Conservation (phyloP, 2,888 invertebrate genomes). For the Lasioglossum oenotherae region DNA sequence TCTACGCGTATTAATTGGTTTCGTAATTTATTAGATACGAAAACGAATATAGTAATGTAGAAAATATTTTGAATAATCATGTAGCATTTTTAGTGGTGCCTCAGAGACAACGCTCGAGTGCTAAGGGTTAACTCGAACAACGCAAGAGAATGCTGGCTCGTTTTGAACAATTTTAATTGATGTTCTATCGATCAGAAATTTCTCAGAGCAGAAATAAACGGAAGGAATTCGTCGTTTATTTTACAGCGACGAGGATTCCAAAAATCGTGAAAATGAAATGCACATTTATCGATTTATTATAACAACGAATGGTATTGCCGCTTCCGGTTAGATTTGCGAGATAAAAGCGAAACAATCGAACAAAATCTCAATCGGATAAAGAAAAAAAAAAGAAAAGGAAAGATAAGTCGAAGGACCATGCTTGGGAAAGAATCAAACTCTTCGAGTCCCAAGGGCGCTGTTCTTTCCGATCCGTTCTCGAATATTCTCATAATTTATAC, state of each 20-base stretch:
- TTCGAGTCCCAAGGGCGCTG: not conserved
- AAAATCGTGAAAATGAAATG: slow-evolving; percentile 27
- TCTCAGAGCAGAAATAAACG: not conserved
- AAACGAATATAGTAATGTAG: no score
- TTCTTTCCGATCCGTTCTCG: not conserved
- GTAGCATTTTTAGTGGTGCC: no score
- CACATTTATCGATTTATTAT: slow-evolving; percentile 20
- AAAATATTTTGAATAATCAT: no score
- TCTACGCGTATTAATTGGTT: no score
- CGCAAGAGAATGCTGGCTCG: not conserved
- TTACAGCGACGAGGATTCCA: slow-evolving; percentile 29
- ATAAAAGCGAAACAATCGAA: slow-evolving; percentile 2
- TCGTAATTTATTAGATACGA: no score
- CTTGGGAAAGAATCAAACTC: not conserved
- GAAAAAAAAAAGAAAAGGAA: not conserved
- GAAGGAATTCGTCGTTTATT: slow-evolving; percentile 32
- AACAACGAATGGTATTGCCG: slow-evolving; percentile 46
- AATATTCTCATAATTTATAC: not conserved
- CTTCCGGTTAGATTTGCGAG: slow-evolving; percentile 20
- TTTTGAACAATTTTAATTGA: not conserved
- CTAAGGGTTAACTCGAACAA: not conserved
- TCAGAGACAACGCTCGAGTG: no score
- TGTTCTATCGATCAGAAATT: slow-evolving; percentile 5
- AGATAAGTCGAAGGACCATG: not conserved
- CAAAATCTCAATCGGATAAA: slow-evolving; percentile 10